Base-by-base conservation (phyloP, 2,113 vertebrate species). In the Heterocephalus glaber region DNA sequence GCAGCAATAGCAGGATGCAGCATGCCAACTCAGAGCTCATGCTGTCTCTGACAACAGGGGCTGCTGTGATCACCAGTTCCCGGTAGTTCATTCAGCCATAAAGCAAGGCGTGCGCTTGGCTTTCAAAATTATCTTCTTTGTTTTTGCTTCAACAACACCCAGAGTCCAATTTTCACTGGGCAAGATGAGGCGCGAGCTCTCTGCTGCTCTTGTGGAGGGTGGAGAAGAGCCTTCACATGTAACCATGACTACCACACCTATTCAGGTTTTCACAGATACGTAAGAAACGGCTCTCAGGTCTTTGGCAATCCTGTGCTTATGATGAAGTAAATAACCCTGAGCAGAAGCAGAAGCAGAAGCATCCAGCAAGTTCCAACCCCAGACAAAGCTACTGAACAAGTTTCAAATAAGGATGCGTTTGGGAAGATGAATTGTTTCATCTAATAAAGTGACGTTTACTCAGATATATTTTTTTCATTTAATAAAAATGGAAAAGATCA, bases 131-230 rank as follows among this genome's bases (percentile, higher is more conserved):
- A 74, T 28, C 24, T 9, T 33, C 97, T 96, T 97, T 95, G 76
- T 83, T 97, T 96, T 97, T 95, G 98, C 97, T 96, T 97, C 95
- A 79, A 66, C 96, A 97, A 47, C 92, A 96, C 89, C 97, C 96
- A 91, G 89, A 97, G 97, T 97, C 93, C 97, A 94, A 81, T 96
- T 97, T 98, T 95, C 97, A 85, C 83, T 92, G 95, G 95, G 88
- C 90, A 92, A 89, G 82, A 94, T 96, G 97, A 97, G 96, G 97
- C 96, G 87, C 86, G 94, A 96, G 96, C 95, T 79, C 93, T 92
- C 95, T 94, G 94, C 60, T 89, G 28, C n/a, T 35, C 97, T 97
- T 88, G 28, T 52, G 95, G 94, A 41, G 84, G 86, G 96, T 79
- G 89, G 93, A 95, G 97, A 97, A 88, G 97, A 98, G 95, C 94